A percentile compares a stretch with the other conserved stretches of the same genome.
These are phyloP conservation scores for Enteromius thamalakanensis DNA, from an alignment of 2,797 vertebrate species.

Conservation along the genomic window DNA sequence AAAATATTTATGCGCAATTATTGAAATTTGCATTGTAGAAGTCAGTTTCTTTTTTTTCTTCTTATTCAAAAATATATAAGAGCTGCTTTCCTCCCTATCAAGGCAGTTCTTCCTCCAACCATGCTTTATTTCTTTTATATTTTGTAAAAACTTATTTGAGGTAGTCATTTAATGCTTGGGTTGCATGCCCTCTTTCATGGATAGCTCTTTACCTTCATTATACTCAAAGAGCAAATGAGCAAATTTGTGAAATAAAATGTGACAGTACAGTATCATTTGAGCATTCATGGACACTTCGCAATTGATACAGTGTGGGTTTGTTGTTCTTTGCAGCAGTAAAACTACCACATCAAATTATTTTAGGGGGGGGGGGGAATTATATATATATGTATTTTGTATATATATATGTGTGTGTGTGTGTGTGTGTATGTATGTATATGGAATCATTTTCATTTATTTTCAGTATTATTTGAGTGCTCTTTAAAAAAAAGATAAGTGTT, in stretches of 20 bases:
- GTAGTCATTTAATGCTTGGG: background rate
- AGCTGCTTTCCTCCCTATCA: background rate
- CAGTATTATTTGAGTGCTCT: background rate
- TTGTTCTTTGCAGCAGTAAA: background rate
- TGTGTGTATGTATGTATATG: too few relatives aligned
- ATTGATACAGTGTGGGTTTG: conserved; percentile 74
- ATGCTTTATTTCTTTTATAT: background rate
- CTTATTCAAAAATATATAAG: background rate
- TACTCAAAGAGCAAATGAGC: conserved; percentile 49
- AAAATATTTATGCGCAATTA: background rate
- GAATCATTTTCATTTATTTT: background rate
- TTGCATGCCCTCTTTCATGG: background rate
- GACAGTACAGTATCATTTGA: conserved; percentile 40
- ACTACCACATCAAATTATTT: too few relatives aligned
- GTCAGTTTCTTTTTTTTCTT: background rate
- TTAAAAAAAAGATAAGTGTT: background rate
- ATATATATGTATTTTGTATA: too few relatives aligned
- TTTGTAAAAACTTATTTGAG: background rate
- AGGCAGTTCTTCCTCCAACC: background rate
- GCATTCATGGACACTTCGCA: conserved; percentile 88
- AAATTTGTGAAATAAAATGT: conserved; percentile 50
- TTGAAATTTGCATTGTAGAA: background rate
- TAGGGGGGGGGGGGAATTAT: too few relatives aligned
- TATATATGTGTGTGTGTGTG: too few relatives aligned
- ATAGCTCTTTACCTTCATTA: conserved; percentile 83